Conservation (phyloP, 2,797 vertebrate species). For the Periparus ater region DNA sequence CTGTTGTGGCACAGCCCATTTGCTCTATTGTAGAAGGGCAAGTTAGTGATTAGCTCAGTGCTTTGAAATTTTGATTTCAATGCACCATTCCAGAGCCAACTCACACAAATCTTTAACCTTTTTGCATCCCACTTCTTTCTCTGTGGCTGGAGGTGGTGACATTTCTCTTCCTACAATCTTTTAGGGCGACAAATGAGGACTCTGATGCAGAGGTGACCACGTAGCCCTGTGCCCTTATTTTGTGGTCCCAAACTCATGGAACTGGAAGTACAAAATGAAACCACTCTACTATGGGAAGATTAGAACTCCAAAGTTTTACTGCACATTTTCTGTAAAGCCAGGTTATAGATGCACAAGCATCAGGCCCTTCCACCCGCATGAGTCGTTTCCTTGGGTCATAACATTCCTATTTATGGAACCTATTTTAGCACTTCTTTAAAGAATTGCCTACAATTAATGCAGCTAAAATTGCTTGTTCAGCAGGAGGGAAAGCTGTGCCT, state of each 20-base stretch:
- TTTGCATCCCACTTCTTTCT: neutral
- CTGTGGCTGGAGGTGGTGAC: neutral
- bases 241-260: accelerated
- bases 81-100: neutral
- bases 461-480: neutral
- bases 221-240: neutral
- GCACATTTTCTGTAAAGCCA: neutral
- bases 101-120: neutral
- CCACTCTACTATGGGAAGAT: neutral
- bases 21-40: neutral
- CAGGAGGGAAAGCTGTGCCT: neutral
- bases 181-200: neutral
- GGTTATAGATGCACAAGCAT: neutral
- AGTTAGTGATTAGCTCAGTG: neutral
- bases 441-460: slow-evolving; percentile 12
- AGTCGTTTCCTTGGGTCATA: neutral
- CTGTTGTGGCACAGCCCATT: accelerated
- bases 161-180: neutral
- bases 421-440: neutral
- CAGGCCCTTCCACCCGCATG: neutral
- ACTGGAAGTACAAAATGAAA: neutral
- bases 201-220: neutral
- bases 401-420: neutral
- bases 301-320: neutral
- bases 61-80: neutral